Base-by-base conservation (phyloP, 2,888 invertebrate species). In the Drosophila cracens region DNA sequence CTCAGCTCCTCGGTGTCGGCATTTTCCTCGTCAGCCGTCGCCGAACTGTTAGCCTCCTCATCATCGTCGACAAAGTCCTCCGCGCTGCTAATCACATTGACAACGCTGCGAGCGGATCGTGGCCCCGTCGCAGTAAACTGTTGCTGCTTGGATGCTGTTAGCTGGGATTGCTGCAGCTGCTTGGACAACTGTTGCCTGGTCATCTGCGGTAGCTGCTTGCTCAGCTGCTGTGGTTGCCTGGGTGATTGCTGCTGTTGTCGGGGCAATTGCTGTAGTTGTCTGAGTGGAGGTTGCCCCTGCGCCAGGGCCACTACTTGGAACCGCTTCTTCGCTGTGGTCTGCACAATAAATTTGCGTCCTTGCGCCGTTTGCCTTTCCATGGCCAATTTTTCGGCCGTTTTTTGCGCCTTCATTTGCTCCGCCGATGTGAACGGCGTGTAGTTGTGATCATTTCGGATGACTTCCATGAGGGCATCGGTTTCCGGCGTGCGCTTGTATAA, bases 371-470 rank as follows among this genome's bases (percentile, higher is more conserved):
- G 84, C 59, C 85, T 83, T n/a, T 91, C 90, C 31, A 85, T 70
- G 16, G 83, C 74, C 34, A 87, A 33, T 59, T 86, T 91, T 25
- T 90, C 91, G 10, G 85, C 83, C 4, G 79, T 62, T 54, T 88
- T 77, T 59, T 91, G 88, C 4, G 84, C 82, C 36, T 88, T 90
- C 74, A 92, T 92, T 87, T 94, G 95, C 83, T 94, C 94, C 36
- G 96, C 95, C 66, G 96, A 96, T 38, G 95, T 95, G 43, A 95
- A 94, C 53, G 95, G 95, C 52, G 97, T 97, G 82, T 97, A 97
- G 90, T 97, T 97, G 90, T 97, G 97, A 92, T 97, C 97, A 93
- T 97, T 95, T 88, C 95, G 95, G 82, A 96, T 95, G 6, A 96
- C 84, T 64, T 88, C 87, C 34, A 92, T 57, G 49, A 91, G 82